Base-by-base conservation (phyloP, 2,888 invertebrate genomes). In the Caenorhabditis parvicauda region DNA sequence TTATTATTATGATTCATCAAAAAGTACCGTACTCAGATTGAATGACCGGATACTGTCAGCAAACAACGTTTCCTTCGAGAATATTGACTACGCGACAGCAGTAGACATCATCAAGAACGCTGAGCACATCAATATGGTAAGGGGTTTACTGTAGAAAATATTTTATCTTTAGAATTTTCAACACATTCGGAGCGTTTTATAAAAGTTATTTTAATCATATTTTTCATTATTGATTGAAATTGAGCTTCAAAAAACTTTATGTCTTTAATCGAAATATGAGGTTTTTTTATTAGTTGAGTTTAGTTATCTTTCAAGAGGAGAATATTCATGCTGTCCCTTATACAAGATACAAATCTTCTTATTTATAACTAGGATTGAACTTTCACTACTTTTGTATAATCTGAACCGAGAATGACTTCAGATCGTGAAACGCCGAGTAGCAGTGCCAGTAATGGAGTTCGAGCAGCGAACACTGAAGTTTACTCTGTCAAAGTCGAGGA, bases 31-130 rank as follows among this genome's bases (percentile, higher is more conserved):
- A 62, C 82, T 9, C 86, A 96, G 95, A 84, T 92, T 95, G 38
- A 96, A 96, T 84, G 96, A 98, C 85, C 88, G 96, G 68, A 94
- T 98, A 80, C 89, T 95, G 69, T 91, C 91, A 54, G 96, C 94
- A 22, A 98, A 98, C 83, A 92, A 93, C 19, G 89, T 93, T 39
- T 91, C 92, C 0, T 85, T 98, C 73, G 96, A 96, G 83, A 93
- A 94, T 82, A 95, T 96, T 51, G 95, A 95, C 83, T 96, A 98
- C 66, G 72, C 80, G 22, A 81, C 82, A 14, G 85, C 84, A 29
- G 83, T 85, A 3, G 75, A 81, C 17, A 82, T 84, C 4, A 81
- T 85, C 57, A 83, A 83, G 56, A 83, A 83, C 59, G 80, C 82
- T 50, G 83, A 81, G 32, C 77, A 80, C 42, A 70, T 81, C 53